Percentiles rank a stretch among this genome's conserved stretches.
These are phyloP conservation scores for Lepus oiostolus DNA, from an alignment of 2,797 vertebrate genomes.

Conservation along the genomic window DNA sequence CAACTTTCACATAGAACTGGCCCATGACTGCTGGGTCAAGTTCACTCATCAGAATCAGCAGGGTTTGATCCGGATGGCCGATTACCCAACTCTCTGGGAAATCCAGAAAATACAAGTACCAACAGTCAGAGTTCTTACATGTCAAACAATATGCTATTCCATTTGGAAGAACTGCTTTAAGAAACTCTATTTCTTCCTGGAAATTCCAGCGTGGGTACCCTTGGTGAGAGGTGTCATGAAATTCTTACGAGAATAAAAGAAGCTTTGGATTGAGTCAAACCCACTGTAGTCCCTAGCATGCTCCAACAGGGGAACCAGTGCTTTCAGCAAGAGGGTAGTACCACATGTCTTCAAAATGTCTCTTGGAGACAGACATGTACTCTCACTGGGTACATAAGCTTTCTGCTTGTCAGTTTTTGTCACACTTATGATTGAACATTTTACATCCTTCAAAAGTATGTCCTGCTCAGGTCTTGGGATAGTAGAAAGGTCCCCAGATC, in stretches of 20 bases:
- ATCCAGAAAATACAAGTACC: conserved; percentile 99
- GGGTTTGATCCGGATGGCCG: conserved; percentile 98
- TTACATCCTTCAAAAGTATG: conserved; percentile 99
- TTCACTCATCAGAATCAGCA: conserved; percentile 99
- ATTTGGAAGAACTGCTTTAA: conserved; percentile 99
- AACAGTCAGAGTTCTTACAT: conserved; percentile 99
- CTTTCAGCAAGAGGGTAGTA: conserved; percentile 99
- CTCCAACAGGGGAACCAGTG: conserved; percentile 99
- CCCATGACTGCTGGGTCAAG: conserved; percentile 99
- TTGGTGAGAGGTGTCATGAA: conserved; percentile 99
- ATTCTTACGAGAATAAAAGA: conserved; percentile 99
- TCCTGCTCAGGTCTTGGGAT: conserved; percentile 97
- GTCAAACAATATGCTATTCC: conserved; percentile 99
- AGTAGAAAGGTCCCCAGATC: too few relatives aligned
- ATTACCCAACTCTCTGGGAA: conserved; percentile 98
- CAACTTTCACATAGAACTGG: conserved; percentile 99
- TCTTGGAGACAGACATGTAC: conserved; percentile 99
- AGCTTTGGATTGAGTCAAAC: conserved; percentile 99
- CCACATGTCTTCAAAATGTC: conserved; percentile 99
- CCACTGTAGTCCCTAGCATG: conserved; percentile 98
- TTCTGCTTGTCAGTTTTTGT: conserved; percentile 99
- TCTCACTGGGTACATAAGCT: conserved; percentile 99
- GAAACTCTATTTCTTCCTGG: conserved; percentile 99
- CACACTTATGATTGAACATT: conserved; percentile 99
- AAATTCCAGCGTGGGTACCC: conserved; percentile 99